Percentiles rank a stretch among this genome's conserved stretches.
These are phyloP conservation scores for Diachrysia chrysitis DNA, from an alignment of 2,888 invertebrate genomes.

Conservation along the genomic window DNA sequence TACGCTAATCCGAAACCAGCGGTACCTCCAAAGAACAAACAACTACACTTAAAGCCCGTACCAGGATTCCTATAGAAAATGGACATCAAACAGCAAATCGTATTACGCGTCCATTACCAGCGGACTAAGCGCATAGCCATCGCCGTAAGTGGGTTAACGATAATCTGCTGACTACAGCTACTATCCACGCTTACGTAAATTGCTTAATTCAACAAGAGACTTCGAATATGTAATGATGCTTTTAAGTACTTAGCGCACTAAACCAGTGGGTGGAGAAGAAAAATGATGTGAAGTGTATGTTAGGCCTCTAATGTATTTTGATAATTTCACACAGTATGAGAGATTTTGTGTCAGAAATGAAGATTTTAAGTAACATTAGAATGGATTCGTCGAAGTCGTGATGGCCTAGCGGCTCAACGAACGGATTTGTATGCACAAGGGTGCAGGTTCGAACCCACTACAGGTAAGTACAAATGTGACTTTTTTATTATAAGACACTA, in stretches of 20 bases:
- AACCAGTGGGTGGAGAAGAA: constrained; percentile 37
- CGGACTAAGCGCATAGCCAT: constrained; percentile 41
- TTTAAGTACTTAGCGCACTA: constrained; percentile 62
- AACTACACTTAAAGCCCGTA: constrained; percentile 10
- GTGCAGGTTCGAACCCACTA: too few species aligned
- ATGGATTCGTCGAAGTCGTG: too few species aligned
- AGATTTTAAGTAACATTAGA: too few species aligned
- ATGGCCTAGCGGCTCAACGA: too few species aligned
- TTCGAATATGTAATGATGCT: constrained; percentile 65
- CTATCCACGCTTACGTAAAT: constrained; percentile 60
- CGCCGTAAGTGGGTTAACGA: constrained; percentile 57
- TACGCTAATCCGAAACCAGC: neutral
- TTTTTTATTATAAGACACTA: too few species aligned
- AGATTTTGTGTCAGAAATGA: too few species aligned
- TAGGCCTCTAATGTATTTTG: too few species aligned
- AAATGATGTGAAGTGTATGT: neutral
- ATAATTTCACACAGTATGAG: too few species aligned
- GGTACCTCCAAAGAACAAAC: neutral
- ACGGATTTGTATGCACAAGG: too few species aligned
- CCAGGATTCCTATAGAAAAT: constrained; percentile 41
- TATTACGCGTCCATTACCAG: constrained; percentile 57
- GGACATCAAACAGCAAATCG: constrained; percentile 54
- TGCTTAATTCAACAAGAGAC: constrained; percentile 67
- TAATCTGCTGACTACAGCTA: constrained; percentile 40
- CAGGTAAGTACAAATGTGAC: too few species aligned